These are phyloP conservation scores for Meteorus sp. DNA, from an alignment of 1,140 invertebrate genomes.

Conservation along the genomic window DNA sequence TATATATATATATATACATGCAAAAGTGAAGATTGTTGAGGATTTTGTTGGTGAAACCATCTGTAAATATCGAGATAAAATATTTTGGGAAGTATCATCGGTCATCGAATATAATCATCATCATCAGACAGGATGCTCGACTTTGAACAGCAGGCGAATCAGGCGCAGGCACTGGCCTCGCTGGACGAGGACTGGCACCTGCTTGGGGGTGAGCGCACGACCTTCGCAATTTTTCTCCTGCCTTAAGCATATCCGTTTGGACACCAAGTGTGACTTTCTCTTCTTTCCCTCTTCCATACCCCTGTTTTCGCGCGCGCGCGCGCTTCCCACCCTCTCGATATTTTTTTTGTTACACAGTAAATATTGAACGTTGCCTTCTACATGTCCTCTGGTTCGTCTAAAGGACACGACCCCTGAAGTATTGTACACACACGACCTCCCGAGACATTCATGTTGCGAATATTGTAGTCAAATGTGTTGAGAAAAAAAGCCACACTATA, in stretches of 20 bases:
- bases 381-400: slow-evolving; percentile 1
- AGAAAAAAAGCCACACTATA: not conserved
- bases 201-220: slow-evolving; percentile 47
- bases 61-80: not conserved
- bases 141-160: slow-evolving; percentile 49
- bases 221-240: slow-evolving; percentile 39
- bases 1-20: no score
- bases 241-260: not conserved
- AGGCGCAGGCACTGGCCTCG: slow-evolving; percentile 42
- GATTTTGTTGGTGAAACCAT: not conserved
- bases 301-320: not conserved
- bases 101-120: no score
- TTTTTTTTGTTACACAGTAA: no score
- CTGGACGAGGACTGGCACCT: slow-evolving; percentile 48
- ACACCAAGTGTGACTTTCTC: not conserved
- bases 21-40: no score
- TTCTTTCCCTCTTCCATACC: not conserved
- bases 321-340: not conserved
- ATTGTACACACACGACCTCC: slow-evolving; percentile 5
- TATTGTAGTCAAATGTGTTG: not conserved
- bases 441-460: not conserved
- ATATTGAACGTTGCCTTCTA: no score
- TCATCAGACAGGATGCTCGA: slow-evolving; percentile 26
- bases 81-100: not conserved
- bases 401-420: slow-evolving; percentile 10